Base-by-base conservation (phyloP, 1,140 invertebrate genomes). In the Asobara japonica region DNA sequence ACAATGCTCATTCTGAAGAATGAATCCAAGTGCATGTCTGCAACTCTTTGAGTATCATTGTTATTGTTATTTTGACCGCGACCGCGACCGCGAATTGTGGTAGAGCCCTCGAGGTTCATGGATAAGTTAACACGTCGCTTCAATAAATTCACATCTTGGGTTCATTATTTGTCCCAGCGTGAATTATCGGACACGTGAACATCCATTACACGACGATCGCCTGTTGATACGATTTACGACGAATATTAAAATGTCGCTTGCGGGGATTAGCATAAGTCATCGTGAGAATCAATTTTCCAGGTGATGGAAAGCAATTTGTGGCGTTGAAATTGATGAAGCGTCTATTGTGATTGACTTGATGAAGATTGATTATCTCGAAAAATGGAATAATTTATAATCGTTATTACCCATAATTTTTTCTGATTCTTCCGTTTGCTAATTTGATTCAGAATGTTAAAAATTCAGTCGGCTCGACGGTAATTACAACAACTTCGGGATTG, bases 281-380 rank as follows among this genome's bases (percentile, higher is more conserved):
- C 41, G 41, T 25, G 22, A 69, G 56, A 48, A 69, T 69, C 51
- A 33, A 31, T 11, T n/a, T n/a, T n/a, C n/a, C n/a, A n/a, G 30
- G 11, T 36, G 5, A 36, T 6, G 11, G 11, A 36, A 36, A 36
- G 11, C 5, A 36, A 6, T 36, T 11, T 11, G 31, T 36, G 5
- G 11, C 31, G 11, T 11, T 5, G 11, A 5, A 36, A 36, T 6
- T 36, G 31, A 36, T 36, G 5, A 11, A 36, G 5, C 11, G 5
- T 36, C 5, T 11, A 36, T 6, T 11, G 31, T 36, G 31, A 36
- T n/a, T n/a, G n/a, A n/a, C n/a, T n/a, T n/a, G n/a, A n/a, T n/a
- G n/a, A n/a, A n/a, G n/a, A n/a, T n/a, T n/a, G n/a, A n/a, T n/a
- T n/a, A n/a, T n/a, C n/a, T n/a, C n/a, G n/a, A n/a, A n/a, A n/a